A percentile compares a stretch with the other conserved stretches of the same genome.
phyloP scores from a whole-genome alignment of 92 coral and sea anemone species.

The Zoanthus gigantus region DNA sequence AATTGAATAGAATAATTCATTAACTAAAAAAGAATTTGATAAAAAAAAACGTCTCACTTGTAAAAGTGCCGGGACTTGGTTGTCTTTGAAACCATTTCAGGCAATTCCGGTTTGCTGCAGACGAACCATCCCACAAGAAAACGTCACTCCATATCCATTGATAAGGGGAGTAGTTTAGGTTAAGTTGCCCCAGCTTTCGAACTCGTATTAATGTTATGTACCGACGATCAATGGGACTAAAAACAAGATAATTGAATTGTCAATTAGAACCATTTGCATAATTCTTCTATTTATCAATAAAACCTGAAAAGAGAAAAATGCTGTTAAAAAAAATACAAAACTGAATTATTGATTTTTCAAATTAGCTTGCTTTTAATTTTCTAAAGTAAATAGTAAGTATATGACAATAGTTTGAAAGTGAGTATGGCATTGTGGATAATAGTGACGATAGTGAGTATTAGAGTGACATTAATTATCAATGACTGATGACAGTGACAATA shows the following conservation, averaged over 20 bases:
- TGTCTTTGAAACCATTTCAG: conserved; percentile 49
- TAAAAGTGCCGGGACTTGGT: conserved; percentile 46
- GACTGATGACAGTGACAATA: not conserved
- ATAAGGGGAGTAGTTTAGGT: conserved; percentile 16
- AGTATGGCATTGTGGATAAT: too few species aligned
- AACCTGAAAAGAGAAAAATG: too few species aligned
- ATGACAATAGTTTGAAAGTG: too few species aligned
- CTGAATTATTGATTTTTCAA: too few species aligned
- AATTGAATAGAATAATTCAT: too few species aligned
- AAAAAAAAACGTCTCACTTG: conserved; percentile 28
- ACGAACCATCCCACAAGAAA: conserved; percentile 56
- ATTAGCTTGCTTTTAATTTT: too few species aligned
- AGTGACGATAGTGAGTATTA: too few species aligned
- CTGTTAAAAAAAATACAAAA: not conserved
- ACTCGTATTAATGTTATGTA: conserved; percentile 58
- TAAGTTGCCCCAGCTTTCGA: conserved; percentile 7
- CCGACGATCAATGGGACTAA: conserved; percentile 46
- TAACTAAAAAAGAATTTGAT: not conserved
- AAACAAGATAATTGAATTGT: not conserved
- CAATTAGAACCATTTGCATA: not conserved
- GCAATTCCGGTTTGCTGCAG: conserved; percentile 43
- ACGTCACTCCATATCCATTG: conserved; percentile 81
- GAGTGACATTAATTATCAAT: not conserved
- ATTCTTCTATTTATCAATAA: too few species aligned
- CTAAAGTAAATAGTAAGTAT: too few species aligned